Evolutionary conservation across 2,797 vertebrate species (phyloP).

Genomic region (Diceros bicornis): DNA sequence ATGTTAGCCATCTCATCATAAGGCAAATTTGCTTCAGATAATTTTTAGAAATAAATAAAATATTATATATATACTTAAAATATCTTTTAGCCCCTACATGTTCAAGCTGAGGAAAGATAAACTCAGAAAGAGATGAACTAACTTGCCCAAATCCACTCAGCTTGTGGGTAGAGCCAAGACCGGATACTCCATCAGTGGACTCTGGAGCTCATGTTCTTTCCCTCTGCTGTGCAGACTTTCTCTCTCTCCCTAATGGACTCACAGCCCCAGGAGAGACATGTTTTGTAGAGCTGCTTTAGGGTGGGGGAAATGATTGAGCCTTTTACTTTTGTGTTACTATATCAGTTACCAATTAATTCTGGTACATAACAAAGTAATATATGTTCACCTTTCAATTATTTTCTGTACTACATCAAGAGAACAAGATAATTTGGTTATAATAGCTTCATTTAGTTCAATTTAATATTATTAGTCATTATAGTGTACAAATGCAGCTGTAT

Average conservation of each 20-base stretch:
- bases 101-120: not conserved
- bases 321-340: not conserved
- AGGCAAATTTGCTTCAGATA: slow-evolving; percentile 21
- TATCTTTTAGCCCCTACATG: not conserved
- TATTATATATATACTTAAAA: not conserved
- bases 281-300: not conserved
- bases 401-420: not conserved
- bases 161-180: not conserved
- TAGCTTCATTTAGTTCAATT: slow-evolving; percentile 42
- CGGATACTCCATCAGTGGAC: not conserved
- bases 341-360: slow-evolving; percentile 35
- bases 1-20: not conserved
- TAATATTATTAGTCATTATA: slow-evolving; percentile 31
- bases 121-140: not conserved
- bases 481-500: not conserved
- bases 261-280: not conserved
- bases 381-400: slow-evolving; percentile 38
- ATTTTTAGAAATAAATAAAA: slow-evolving; percentile 19
- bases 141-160: not conserved
- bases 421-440: slow-evolving; percentile 41
- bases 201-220: not conserved
- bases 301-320: not conserved
- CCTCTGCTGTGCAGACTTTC: not conserved
- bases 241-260: too few species aligned
- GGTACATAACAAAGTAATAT: not conserved